Evolutionary conservation across 2,113 vertebrate genomes (phyloP), one percentile per base, ranked within the genome.

Genomic region (Axis porcinus): DNA sequence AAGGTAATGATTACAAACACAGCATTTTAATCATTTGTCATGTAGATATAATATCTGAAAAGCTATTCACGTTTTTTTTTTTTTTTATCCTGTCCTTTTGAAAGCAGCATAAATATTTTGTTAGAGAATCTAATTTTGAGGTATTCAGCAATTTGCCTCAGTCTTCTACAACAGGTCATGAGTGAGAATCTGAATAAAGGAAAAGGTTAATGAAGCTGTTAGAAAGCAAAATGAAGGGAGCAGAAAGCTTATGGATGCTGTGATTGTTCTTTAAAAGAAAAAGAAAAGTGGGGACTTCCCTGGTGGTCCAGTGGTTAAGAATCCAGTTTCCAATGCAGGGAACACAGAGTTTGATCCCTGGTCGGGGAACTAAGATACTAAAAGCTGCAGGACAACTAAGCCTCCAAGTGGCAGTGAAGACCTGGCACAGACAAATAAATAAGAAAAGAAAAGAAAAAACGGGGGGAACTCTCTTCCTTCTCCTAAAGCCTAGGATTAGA

Each of bases 21-120:
- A 45, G 27, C 16, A 86, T 95, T 97, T 96, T 58, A 82, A 96
- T 91, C 55, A 78, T 36, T 89, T 76, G 33, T n/a, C 47, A 17
- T 8, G 3, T 25, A 27, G 21, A 58, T 57, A 76, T 0, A 76
- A 47, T 92, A 95, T 83, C 82, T 93, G 19, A 50, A 97, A 91
- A 78, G 40, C 27, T 36, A 85, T 57, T 28, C 5, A 81, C 11
- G 25, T 27, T 28, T 90, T 89, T 91, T 57, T 91, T 57, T 93
- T 89, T 57, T 40, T 40, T 93, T 83, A 45, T 13, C 40, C 27
- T 60, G 17, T 16, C 58, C 50, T 21, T 96, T 92, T 78, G 36
- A 84, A 95, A 94, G 83, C 9, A 97, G 23, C 33, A 86, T 27
- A 91, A 92, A 85, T 79, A 70, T 58, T 93, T 89, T 57, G 85